Base-by-base conservation (phyloP, 2,113 vertebrate species). In the Coryphaenoides rupestris region DNA sequence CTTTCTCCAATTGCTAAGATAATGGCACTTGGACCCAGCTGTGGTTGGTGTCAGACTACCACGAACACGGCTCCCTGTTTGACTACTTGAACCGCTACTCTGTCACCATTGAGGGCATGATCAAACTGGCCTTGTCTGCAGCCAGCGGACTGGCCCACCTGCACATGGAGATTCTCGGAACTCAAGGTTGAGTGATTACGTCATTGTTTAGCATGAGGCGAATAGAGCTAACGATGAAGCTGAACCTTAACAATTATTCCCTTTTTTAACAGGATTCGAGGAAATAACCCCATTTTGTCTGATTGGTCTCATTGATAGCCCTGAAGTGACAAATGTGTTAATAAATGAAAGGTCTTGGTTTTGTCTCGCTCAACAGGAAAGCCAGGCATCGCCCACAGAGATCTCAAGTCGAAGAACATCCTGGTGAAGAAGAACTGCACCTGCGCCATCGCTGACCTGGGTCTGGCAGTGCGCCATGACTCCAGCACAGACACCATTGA, bases 131-230 rank as follows among this genome's bases (percentile, higher is more conserved):
- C 0, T 84, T 98, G 64, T 97, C 96, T 0, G 95, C 95, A 1
- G 95, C 95, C 58, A 98, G 95, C 0, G 96, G 96, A 7, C 84
- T 98, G 66, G 96, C 96, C 21, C 96, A 98, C 68, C 90, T 98
- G 57, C 96, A 98, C 75, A 98, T 98, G 96, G 96, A 98, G 87
- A 98, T 98, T 0, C 92, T 98, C 65, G 96, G 96, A 49, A 98
- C 96, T n/a, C 96, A 98, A 86, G 96, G 96, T 97, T 58, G n/a
- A 12, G 33, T 40, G 28, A 10, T 7, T 10, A 10, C 1, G 9
- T 55, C 19, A 9, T 9, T 2, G 54, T 55, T 15, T 13, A 22
- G 54, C 21, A 22, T 3, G 13, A 9, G 19, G 13, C 21, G 12
- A 55, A 55, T 4, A 55, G 47, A n/a, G 15, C n/a, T 5, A 14